Conservation (phyloP, 2,888 invertebrate genomes). For the Nebria salina region DNA sequence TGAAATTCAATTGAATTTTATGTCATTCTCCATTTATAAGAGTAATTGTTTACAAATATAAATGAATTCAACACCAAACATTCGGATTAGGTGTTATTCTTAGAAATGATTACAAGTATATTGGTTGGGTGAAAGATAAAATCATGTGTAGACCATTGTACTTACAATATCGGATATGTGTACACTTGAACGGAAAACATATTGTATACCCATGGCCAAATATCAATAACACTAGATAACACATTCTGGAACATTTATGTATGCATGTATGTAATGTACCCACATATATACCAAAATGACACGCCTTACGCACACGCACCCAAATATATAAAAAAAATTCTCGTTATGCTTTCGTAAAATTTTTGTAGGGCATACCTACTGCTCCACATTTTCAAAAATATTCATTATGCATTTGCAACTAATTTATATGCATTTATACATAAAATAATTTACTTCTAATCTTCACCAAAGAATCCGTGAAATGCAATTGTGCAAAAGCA, state of each 20-base stretch:
- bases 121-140: background rate
- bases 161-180: no score
- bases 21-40: background rate
- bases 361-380: no score
- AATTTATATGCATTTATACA: no score
- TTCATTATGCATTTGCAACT: no score
- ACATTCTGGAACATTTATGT: background rate
- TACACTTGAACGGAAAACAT: background rate
- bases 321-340: no score
- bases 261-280: background rate
- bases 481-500: no score
- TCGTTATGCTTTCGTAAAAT: no score
- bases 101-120: slow-evolving; percentile 15
- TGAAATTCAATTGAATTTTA: background rate
- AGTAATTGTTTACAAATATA: background rate
- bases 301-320: background rate
- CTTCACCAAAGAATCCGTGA: no score
- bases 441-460: no score
- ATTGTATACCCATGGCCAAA: background rate
- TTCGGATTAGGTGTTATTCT: slow-evolving; percentile 8
- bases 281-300: background rate
- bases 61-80: background rate
- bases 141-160: background rate
- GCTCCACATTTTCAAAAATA: no score
- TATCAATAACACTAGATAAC: background rate